Evolutionary conservation across 1,140 invertebrate species (phyloP), one percentile per base, ranked within the genome.

Genomic region (Eumaeus atala): DNA sequence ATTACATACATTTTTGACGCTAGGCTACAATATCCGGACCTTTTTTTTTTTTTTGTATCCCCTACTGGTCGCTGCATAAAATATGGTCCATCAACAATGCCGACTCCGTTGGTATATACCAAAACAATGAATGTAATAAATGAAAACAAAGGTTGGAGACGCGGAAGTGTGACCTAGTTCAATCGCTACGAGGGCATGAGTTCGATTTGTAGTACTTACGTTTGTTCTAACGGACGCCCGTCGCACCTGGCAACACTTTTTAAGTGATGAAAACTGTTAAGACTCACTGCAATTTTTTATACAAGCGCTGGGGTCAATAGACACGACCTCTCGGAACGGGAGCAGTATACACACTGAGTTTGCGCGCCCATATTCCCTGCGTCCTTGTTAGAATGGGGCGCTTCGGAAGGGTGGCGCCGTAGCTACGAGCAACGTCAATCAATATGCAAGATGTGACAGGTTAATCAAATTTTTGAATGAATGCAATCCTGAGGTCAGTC

Each of bases 281-380:
- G 17, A 37, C 54, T 64, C 70, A 63, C 72, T 74, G 64, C 64
- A 64, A 70, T 70, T 61, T 58, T 52, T 60, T 66, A 61, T 66
- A 11, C 18, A 21, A 35, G 7, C 48, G 40, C 49, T 57, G 51
- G 36, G 47, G n/a, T 50, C 54, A 58, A 51, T 64, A 54, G 52
- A 61, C 62, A 70, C 83, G 79, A 81, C 70, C 72, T 74, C 61
- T 56, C 58, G 40, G 53, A 55, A 36, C 72, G 62, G 59, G 64
- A 62, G 60, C 56, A 58, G 66, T 72, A 62, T 76, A 72, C 71
- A 74, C 56, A 84, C 76, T 86, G 79, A 77, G 68, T 77, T 65
- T 77, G 83, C 83, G 82, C 80, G 83, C 81, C 77, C 83, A 80
- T 80, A 67, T 78, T 84, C 83, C 83, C 76, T 71, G 60, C 71